Evolutionary conservation across 2,888 invertebrate genomes (phyloP).

Genomic region (Cheilosia grossa): DNA sequence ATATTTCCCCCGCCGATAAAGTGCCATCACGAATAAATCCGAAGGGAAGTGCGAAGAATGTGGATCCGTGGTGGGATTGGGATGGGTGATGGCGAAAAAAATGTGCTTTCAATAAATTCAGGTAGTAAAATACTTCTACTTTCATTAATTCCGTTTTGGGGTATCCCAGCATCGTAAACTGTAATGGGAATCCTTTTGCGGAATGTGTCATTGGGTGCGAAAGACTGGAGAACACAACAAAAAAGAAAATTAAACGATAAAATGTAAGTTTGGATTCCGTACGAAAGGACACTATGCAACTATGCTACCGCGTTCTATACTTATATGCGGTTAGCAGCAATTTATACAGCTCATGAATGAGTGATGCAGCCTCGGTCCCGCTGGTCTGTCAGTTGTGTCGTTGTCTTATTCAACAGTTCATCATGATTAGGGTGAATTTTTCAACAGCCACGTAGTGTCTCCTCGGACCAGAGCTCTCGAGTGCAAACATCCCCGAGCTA

Average conservation of each 20-base stretch:
- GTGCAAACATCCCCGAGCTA: constrained; percentile 46
- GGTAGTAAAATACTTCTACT: constrained; percentile 68
- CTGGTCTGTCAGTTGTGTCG: constrained; percentile 54
- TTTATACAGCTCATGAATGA: constrained; percentile 68
- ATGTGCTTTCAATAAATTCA: constrained; percentile 48
- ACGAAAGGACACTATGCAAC: neutral
- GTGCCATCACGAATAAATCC: constrained; percentile 30
- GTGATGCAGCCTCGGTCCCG: constrained; percentile 39
- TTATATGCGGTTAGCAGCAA: constrained; percentile 35
- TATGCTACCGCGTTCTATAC: neutral
- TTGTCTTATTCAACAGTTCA: constrained; percentile 69
- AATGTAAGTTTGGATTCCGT: constrained; percentile 25
- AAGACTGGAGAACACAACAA: constrained; percentile 2
- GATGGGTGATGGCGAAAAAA: constrained; percentile 1
- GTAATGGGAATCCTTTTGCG: constrained; percentile 45
- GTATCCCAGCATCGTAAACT: constrained; percentile 58
- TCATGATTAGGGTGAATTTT: constrained; percentile 62
- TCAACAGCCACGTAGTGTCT: constrained; percentile 4
- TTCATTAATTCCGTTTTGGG: constrained; percentile 65
- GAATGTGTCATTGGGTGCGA: constrained; percentile 30
- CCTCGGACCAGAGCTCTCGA: constrained; percentile 28
- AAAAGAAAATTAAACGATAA: constrained; percentile 6
- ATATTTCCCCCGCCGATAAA: constrained; percentile 36
- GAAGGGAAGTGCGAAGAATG: neutral
- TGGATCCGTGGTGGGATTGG: constrained; percentile 1